Evolutionary conservation across 92 coral and sea anemone genomes (phyloP), one percentile per base, ranked within the genome.

Genomic region (Galaxea fascicularis): DNA sequence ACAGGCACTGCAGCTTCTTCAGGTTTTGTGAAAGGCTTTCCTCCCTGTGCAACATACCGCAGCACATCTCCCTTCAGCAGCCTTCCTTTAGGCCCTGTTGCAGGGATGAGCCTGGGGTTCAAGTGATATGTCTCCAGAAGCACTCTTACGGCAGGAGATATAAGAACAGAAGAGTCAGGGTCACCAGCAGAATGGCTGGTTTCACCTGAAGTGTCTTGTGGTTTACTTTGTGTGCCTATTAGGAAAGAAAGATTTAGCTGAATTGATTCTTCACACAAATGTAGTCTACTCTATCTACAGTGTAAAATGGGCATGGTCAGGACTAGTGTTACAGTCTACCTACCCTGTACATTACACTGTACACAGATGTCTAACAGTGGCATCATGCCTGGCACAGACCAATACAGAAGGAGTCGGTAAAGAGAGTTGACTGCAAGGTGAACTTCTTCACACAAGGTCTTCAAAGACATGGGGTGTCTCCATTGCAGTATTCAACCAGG

Each of bases 21-120:
- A 74, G 86, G 75, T 67, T 87, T 68, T 44, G 60, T 71, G 47
- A 65, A 56, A 12, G 79, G 81, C 47, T 73, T 79, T 51, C 78
- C 93, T 56, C 89, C 88, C 71, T 92, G 91, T 29, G 89, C 75
- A 65, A 95, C 86, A 64, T 78, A 97, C 74, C 85, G 93, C 46
- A 97, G 92, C 58, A 97, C 85, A 71, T 97, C 99, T 22, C 97
- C 98, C 78, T 97, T 97, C 7, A 97, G 89, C 30, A 97, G 89
- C 46, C 98, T 89, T 8, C 99, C 99, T 73, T 91, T 93, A 11
- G 90, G 95, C n/a, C 99, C 99, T 49, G 95, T 93, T 0, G 97
- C 90, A 64, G 94, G 96, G 10, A 97, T 97, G 22, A 83, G 90
- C 35, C 76, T 77, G n/a, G 94, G 87, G 64, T 97, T 94, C 64